Evolutionary conservation across 2,113 vertebrate genomes (phyloP), one percentile per base, ranked within the genome.

Genomic region (Stigmatopora nigra): DNA sequence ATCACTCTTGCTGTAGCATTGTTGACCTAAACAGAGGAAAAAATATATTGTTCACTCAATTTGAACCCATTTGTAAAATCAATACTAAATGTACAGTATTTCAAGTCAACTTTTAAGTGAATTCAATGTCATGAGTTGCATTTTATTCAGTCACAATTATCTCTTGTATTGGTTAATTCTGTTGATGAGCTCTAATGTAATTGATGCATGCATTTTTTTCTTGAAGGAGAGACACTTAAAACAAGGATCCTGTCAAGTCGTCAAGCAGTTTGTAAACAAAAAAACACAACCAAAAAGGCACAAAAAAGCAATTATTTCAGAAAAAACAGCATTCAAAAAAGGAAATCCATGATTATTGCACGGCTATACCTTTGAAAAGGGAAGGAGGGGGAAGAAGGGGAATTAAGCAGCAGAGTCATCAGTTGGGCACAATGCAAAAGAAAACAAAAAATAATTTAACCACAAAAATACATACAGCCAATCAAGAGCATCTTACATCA

Each of bases 1-100:
- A 99, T 99, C 84, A 99, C 97, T 81, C 97, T 92, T 0, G 97
- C 96, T 59, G 97, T 99, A 61, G 97, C 97, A 38, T 99, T 99
- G 88, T 99, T 99, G 72, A 99, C 97, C 97, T 99, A 86, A 45
- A 86, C 76, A 81, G 67, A 87, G 57, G 79, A 67, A 58, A 63
- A 56, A 72, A 13, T 22, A 11, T 16, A 36, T 2, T 7, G 20
- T 35, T 46, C 45, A 49, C 2, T 47, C 3, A 22, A 45, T 61
- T 14, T 61, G 20, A 45, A 45, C 19, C 15, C 17, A 52, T 64
- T 38, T 17, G 20, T 9, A 64, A 64, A 17, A 49, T 38, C 46
- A 7, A 51, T 48, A 35, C 14, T 16, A 8, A 56, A 56, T 15
- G 2, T 15, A 63, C 15, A 41, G 38, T 48, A 48, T n/a, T 17